Base-by-base conservation (phyloP, 2,113 vertebrate species). In the Chloroceryle aenea region DNA sequence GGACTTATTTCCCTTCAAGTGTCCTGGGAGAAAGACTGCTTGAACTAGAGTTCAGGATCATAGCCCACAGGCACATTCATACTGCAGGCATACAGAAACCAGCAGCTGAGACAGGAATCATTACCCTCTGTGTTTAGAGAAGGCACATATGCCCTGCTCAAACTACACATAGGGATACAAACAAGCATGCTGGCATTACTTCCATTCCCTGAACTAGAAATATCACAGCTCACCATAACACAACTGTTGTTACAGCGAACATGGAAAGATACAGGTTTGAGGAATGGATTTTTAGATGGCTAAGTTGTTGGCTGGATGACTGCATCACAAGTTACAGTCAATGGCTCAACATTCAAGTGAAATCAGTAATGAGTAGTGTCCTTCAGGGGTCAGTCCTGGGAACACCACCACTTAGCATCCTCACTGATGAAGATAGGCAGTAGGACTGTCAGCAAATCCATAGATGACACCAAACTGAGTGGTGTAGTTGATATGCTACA, bases 1-100 rank as follows among this genome's bases (percentile, higher is more conserved):
- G 94, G 92, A 93, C 78, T 94, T 76, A 26, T 2, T 90, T 90
- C 30, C 61, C 78, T 94, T 90, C 61, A 90, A 72, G 74, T 30
- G 27, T 72, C 82, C 82, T 73, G 58, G 27, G 62, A 93, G 69
- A 91, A 94, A 90, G 66, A 85, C 2, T 64, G 58, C 30, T 82
- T 73, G 62, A 94, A 85, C 67, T 6, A 9, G 38, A 95, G 92
- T 64, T 95, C 66, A 94, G 76, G 87, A 79, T 82, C 43, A 68
- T 45, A 94, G 81, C 88, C 90, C 62, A 76, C 71, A 87, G 89
- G 84, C 89, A 89, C 61, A 42, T 40, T 77, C 3, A 0, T 43
- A 67, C 72, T 45, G n/a, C 61, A 75, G 45, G 50, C 79, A 86
- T 26, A 90, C 22, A 91, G 74, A 94, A 91, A 10, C 29, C 38